Percentiles rank a stretch among this genome's conserved stretches.
phyloP scores from a whole-genome alignment of 2,888 invertebrate genomes.

The Yponomeuta cagnagella region DNA sequence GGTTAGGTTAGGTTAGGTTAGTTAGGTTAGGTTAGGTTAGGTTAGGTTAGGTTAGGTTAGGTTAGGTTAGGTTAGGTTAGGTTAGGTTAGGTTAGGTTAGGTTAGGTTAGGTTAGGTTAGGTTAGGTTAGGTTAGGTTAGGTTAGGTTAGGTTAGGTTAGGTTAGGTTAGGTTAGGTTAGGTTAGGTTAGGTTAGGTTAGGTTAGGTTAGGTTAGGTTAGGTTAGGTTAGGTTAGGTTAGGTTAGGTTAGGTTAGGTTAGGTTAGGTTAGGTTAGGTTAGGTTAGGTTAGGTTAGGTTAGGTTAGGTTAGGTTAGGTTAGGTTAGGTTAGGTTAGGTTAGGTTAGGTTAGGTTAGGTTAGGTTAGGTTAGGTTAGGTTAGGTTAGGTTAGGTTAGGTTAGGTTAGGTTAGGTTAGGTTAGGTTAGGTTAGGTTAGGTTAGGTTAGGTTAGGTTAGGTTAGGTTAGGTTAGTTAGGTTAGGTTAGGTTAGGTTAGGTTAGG shows the following conservation, averaged over 20 bases:
- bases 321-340: constrained; percentile 17
- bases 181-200: constrained; percentile 18
- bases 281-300: constrained; percentile 10
- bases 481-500: constrained; percentile 17
- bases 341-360: constrained; percentile 16
- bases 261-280: constrained; percentile 14
- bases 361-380: constrained; percentile 10
- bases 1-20: constrained; percentile 10
- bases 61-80: constrained; percentile 18
- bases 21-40: constrained; percentile 17
- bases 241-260: constrained; percentile 17
- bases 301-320: neutral
- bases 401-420: neutral
- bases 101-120: constrained; percentile 19
- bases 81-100: constrained; percentile 19
- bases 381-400: constrained; percentile 15
- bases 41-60: constrained; percentile 18
- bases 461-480: constrained; percentile 17
- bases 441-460: constrained; percentile 17
- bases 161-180: constrained; percentile 14
- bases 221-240: constrained; percentile 17
- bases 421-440: constrained; percentile 17
- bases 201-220: constrained; percentile 17
- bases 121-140: constrained; percentile 18
- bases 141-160: constrained; percentile 16